These are phyloP conservation scores for Harpalus rufipes DNA, from an alignment of 2,888 invertebrate genomes.

Conservation along the genomic window DNA sequence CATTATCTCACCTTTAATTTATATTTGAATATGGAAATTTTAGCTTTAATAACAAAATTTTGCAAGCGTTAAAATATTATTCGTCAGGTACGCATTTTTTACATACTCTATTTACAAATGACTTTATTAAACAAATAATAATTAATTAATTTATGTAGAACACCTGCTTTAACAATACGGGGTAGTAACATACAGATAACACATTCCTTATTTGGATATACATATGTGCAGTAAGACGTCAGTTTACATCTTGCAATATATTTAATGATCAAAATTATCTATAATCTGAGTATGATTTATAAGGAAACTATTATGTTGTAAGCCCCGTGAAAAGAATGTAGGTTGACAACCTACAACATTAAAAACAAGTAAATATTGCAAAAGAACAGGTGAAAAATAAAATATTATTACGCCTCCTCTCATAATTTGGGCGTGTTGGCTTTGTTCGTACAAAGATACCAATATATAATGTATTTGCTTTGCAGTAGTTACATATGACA, in stretches of 20 bases:
- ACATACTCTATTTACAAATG: neutral
- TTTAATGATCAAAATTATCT: conserved; percentile 1
- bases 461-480: neutral
- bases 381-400: neutral
- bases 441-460: neutral
- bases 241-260: neutral
- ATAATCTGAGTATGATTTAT: neutral
- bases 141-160: neutral
- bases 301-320: neutral
- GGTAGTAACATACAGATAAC: neutral
- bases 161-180: neutral
- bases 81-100: neutral
- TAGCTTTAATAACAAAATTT: neutral
- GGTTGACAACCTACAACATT: neutral
- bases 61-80: neutral
- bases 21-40: neutral
- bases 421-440: neutral
- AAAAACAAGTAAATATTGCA: neutral
- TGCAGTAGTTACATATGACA: neutral
- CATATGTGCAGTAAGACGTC: neutral
- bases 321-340: neutral
- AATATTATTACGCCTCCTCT: neutral
- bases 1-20: too few relatives aligned
- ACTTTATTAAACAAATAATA: neutral
- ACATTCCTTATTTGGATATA: neutral